These are phyloP conservation scores for Rugalucina vietnamica DNA, from an alignment of 2,888 invertebrate genomes.

Conservation along the genomic window DNA sequence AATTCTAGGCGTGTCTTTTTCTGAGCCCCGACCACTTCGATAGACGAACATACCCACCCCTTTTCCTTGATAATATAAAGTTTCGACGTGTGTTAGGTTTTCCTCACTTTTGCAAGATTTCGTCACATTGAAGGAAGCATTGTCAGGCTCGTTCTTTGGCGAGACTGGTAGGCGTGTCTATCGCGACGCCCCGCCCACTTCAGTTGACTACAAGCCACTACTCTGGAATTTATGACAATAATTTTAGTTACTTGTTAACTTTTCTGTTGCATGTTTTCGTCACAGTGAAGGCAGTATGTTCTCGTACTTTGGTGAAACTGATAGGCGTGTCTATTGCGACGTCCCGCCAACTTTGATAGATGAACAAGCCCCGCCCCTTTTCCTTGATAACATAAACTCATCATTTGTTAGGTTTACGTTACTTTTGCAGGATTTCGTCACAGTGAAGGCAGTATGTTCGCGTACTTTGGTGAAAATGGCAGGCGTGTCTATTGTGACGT, in stretches of 20 bases:
- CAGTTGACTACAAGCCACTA: too few species aligned
- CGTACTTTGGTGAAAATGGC: slow-evolving; percentile 31
- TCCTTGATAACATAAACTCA: neutral
- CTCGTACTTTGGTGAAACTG: slow-evolving; percentile 29
- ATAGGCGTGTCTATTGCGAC: slow-evolving; percentile 41
- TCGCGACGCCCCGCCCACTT: slow-evolving; percentile 52
- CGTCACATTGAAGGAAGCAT: slow-evolving; percentile 30
- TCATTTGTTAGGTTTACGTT: too few species aligned
- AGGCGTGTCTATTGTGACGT: slow-evolving; percentile 43
- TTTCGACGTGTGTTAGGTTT: too few species aligned
- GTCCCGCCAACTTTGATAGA: slow-evolving; percentile 42
- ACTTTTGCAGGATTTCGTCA: slow-evolving; percentile 36
- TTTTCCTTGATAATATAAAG: too few species aligned
- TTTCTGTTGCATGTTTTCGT: slow-evolving; percentile 26
- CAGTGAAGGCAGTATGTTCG: slow-evolving; percentile 35
- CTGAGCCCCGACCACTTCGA: too few species aligned
- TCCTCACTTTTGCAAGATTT: slow-evolving; percentile 38
- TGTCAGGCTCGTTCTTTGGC: slow-evolving; percentile 26
- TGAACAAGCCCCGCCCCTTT: slow-evolving; percentile 57
- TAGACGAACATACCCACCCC: too few species aligned
- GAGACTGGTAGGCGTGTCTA: slow-evolving; percentile 37
- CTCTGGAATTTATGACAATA: too few species aligned
- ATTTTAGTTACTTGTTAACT: too few species aligned
- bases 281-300: slow-evolving; percentile 41
- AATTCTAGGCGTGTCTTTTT: too few species aligned